phyloP scores from a whole-genome alignment of 2,888 invertebrate genomes.

The Neoitamus cyanurus region DNA sequence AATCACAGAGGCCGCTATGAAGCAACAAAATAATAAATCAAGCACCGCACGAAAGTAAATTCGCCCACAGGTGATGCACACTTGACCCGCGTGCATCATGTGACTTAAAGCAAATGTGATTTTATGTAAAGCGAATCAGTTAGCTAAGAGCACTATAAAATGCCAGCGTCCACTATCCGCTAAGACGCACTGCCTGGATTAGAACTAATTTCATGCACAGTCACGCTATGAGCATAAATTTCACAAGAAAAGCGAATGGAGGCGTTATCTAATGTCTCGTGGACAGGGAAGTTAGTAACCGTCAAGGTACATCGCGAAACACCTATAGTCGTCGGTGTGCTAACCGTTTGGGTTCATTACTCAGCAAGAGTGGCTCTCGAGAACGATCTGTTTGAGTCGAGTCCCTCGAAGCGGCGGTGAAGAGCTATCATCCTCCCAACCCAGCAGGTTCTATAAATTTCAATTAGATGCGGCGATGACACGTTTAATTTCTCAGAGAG shows the following conservation, averaged over 20 bases:
- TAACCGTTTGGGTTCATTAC: slow-evolving; percentile 18
- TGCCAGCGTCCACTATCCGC: not conserved
- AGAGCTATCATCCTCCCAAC: slow-evolving; percentile 8
- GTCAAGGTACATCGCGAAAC: slow-evolving; percentile 13
- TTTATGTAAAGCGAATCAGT: slow-evolving; percentile 39
- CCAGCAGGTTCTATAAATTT: slow-evolving; percentile 27
- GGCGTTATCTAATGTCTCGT: slow-evolving; percentile 43
- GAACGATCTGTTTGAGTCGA: not conserved
- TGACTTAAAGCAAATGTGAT: slow-evolving; percentile 31
- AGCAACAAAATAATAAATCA: slow-evolving; percentile 17
- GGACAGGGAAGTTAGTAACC: slow-evolving; percentile 38
- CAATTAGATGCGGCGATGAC: slow-evolving; percentile 42
- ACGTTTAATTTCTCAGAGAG: slow-evolving; percentile 4
- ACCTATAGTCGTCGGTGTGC: slow-evolving; percentile 6
- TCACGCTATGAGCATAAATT: slow-evolving; percentile 44
- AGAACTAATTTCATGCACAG: slow-evolving; percentile 42
- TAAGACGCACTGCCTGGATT: slow-evolving; percentile 22
- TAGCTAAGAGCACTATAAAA: slow-evolving; percentile 19
- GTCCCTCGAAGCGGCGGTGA: not conserved
- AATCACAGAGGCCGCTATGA: not conserved
- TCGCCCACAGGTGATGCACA: slow-evolving; percentile 36
- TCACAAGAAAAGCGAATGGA: slow-evolving; percentile 25
- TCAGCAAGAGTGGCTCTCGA: slow-evolving; percentile 13
- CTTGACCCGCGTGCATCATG: slow-evolving; percentile 38
- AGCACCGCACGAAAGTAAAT: slow-evolving; percentile 11